Base-by-base conservation (phyloP, 2,888 invertebrate species). In the Liodrosophila aerea region DNA sequence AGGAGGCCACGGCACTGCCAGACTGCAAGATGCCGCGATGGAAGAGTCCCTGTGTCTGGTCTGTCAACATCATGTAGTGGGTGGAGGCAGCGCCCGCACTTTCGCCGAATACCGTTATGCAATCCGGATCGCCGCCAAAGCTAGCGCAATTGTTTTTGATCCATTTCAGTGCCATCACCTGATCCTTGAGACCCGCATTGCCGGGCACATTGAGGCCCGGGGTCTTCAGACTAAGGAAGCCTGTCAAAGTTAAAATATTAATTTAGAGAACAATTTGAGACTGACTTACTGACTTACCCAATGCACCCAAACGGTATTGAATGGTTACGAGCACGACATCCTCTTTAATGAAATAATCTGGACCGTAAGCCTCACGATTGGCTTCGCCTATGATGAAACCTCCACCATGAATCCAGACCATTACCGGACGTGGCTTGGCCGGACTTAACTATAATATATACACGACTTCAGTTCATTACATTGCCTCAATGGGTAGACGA, bases 181-280 rank as follows among this genome's bases (percentile, higher is more conserved):
- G 91, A 82, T 92, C 92, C 83, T 92, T 92, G 0, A 92, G 87
- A 0, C 90, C 92, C 3, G 91, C 91, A 76, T 92, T 92, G 1
- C 92, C 92, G 3, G 92, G 91, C 7, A 92, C 89, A 53, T 90
- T 89, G 0, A 92, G 65, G 1, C 86, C 81, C 1, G 90, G 84
- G 18, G 91, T 89, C 29, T 91, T 87, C 0, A 92, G 71, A 49
- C 89, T 90, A 9, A 92, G 73, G 56, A 92, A 92, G 34, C 92
- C 92, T 92, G 12, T 0, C 16, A 16, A 7, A 18, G 13, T 11
- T 0, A 2, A 12, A 7, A 12, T 16, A 18, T 36, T 2, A 18
- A 16, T 7, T 1, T 1, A 37, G 7, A 31, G 5, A n/a, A 2
- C n/a, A 8, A 11, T 8, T 13, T n/a, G n/a, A 7, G 7, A 7